Base-by-base conservation (phyloP, 2,888 invertebrate species). In the Ephialtes manifestator region DNA sequence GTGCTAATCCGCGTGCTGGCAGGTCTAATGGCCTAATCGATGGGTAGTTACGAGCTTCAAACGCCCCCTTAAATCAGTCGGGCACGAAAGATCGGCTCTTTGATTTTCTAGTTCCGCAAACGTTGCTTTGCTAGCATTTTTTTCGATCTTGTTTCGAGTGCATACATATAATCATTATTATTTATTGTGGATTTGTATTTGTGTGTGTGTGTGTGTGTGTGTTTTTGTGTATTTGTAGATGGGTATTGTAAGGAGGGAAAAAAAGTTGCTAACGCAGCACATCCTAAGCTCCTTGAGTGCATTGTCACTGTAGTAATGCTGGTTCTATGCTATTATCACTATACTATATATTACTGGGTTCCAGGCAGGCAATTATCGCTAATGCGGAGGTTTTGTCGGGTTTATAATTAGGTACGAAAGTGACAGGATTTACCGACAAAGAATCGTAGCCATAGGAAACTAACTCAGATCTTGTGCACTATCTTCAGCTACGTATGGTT, bases 371-470 rank as follows among this genome's bases (percentile, higher is more conserved):
- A 87, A 87, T 87, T 85, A 89, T 89, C 90, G 90, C 90, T 91
- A 90, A 91, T 90, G 89, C 88, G 88, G 85, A 88, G 89, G 89
- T 91, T 90, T 90, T 90, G 89, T 90, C 89, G 89, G 87, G 88
- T 87, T 90, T 90, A 90, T 90, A 91, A 91, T 91, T 91, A 91
- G 89, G 87, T 88, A 87, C 84, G 88, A 88, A 89, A 89, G 89
- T 90, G 90, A 89, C 90, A 89, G 87, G 86, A 83, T 84, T 43
- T 63, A 84, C 91, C 90, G 90, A 90, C 90, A 90, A 90, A 91
- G 90, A 86, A 87, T 88, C 81, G 76, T 78, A 68, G 82, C 80
- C 70, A 58, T 60, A 81, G 77, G 83, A 67, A 39, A 24, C 31
- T 24, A 35, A 39, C 35, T 20, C 8, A 15, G 72, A n/a, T 20